phyloP scores from a whole-genome alignment of 1,140 invertebrate species.

The Cheumatopsyche charites region DNA sequence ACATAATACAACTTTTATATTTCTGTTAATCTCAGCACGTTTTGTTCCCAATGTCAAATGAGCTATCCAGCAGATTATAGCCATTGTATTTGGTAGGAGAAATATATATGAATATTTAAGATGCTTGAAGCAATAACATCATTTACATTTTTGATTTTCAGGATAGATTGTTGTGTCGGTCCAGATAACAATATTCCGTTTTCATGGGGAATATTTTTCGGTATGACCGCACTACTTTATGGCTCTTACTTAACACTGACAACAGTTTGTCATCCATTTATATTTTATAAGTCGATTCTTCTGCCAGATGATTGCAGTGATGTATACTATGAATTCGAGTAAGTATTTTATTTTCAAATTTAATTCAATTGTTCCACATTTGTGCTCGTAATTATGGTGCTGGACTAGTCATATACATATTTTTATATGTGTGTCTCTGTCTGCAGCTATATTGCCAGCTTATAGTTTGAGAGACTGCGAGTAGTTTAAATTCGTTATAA shows the following conservation, averaged over 20 bases:
- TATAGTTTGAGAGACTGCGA: too few species aligned
- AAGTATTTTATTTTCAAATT: constrained; percentile 50
- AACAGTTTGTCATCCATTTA: constrained; percentile 72
- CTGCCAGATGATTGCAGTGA: constrained; percentile 75
- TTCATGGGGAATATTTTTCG: constrained; percentile 65
- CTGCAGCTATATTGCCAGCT: too few species aligned
- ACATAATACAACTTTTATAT: constrained; percentile 1
- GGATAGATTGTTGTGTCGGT: constrained; percentile 76
- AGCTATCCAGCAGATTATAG: constrained; percentile 57
- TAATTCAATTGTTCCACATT: too few species aligned
- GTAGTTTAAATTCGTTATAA: too few species aligned
- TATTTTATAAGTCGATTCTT: constrained; percentile 66
- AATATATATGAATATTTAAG: constrained; percentile 11
- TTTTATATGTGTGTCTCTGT: too few species aligned
- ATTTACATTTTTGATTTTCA: constrained; percentile 52
- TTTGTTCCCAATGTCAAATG: constrained; percentile 54
- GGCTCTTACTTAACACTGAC: constrained; percentile 74
- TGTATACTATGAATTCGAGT: constrained; percentile 72
- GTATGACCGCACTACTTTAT: constrained; percentile 66
- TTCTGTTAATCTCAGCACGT: constrained; percentile 47
- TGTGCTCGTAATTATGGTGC: too few species aligned
- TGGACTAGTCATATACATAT: too few species aligned
- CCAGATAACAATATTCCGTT: constrained; percentile 69
- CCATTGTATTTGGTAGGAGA: constrained; percentile 61
- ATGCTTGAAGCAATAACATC: too few species aligned